phyloP scores from a whole-genome alignment of 1,140 invertebrate genomes.

The Asbolus verrucosus region DNA sequence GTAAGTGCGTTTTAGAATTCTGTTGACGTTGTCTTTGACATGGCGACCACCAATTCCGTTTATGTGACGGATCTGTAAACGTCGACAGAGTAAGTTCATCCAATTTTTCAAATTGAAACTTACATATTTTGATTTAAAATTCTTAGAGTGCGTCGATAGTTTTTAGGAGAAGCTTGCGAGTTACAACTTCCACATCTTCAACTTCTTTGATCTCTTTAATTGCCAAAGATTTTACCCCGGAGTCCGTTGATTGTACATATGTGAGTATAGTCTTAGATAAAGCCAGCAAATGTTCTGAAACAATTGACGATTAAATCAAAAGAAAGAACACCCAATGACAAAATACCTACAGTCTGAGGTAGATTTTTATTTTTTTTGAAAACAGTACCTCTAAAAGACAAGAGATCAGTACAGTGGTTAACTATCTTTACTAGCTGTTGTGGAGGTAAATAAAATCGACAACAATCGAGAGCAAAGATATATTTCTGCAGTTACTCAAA shows the following conservation, averaged over 20 bases:
- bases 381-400: too few relatives aligned
- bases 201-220: background rate
- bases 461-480: too few relatives aligned
- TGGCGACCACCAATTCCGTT: background rate
- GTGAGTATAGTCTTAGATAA: background rate
- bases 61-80: background rate
- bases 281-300: background rate
- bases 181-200: background rate
- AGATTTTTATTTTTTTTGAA: too few relatives aligned
- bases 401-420: too few relatives aligned
- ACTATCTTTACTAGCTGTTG: too few relatives aligned
- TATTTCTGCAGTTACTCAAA: too few relatives aligned
- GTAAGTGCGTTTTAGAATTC: background rate
- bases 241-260: background rate
- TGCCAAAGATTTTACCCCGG: background rate
- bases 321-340: too few relatives aligned
- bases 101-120: background rate
- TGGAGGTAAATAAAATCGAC: too few relatives aligned
- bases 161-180: background rate
- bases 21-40: background rate
- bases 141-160: background rate
- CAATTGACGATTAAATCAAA: too few relatives aligned
- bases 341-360: too few relatives aligned
- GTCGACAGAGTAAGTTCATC: background rate
- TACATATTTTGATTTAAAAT: constrained; percentile 1